Evolutionary conservation across 2,113 vertebrate species (phyloP).

Genomic region (Amia ocellicauda): DNA sequence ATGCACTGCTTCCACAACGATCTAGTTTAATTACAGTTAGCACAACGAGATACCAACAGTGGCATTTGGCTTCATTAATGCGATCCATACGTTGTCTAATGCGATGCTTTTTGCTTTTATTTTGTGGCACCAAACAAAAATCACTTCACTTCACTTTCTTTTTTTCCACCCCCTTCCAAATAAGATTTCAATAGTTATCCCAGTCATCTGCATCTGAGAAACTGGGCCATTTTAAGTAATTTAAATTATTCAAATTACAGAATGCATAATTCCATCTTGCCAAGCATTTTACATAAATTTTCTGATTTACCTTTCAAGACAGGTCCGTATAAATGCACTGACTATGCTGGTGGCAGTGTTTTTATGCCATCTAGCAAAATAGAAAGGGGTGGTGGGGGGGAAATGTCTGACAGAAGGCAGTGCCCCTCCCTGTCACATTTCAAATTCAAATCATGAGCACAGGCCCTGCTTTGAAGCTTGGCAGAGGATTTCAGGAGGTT

Average conservation of each 20-base stretch:
- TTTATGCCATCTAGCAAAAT: conserved; percentile 13
- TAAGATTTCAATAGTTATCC: conserved; percentile 38
- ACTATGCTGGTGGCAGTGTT: conserved; percentile 1
- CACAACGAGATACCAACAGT: too few species aligned
- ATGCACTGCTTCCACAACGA: too few species aligned
- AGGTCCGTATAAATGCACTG: not conserved
- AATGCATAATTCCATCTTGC: conserved; percentile 55
- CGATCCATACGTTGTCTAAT: too few species aligned
- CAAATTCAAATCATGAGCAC: not conserved
- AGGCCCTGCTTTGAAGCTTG: conserved; percentile 14
- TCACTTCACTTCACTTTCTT: too few species aligned
- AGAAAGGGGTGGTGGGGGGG: not conserved
- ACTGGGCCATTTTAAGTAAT: conserved; percentile 51
- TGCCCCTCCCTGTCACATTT: conserved; percentile 10
- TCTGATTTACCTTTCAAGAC: not conserved
- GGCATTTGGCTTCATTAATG: too few species aligned
- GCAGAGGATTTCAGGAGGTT: conserved; percentile 11
- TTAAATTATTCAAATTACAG: conserved; percentile 58
- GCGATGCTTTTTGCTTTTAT: too few species aligned
- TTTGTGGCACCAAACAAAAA: too few species aligned
- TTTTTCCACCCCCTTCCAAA: too few species aligned
- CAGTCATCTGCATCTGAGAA: conserved; percentile 17
- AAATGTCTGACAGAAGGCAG: not conserved
- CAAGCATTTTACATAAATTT: conserved; percentile 33
- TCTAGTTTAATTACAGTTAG: too few species aligned